These are phyloP conservation scores for Caretta caretta DNA, from an alignment of 2,113 vertebrate genomes.

Conservation along the genomic window DNA sequence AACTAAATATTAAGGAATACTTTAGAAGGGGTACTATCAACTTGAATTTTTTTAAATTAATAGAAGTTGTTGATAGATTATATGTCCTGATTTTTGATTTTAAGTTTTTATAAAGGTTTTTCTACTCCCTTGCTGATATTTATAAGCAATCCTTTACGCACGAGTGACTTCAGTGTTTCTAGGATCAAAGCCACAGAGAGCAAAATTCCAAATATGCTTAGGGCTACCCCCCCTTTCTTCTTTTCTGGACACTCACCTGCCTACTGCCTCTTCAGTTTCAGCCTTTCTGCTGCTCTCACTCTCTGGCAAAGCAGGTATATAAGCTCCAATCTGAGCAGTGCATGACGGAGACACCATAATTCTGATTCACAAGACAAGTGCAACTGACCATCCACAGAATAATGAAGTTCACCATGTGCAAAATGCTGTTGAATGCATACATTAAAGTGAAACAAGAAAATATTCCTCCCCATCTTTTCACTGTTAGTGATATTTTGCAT, in stretches of 20 bases:
- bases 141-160: background rate
- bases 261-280: background rate
- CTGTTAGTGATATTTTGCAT: background rate
- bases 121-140: background rate
- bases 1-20: background rate
- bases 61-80: background rate
- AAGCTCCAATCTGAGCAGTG: background rate
- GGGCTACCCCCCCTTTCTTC: background rate
- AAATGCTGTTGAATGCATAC: background rate
- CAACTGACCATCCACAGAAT: background rate
- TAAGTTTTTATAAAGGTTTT: background rate
- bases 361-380: background rate
- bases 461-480: rapidly evolving
- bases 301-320: background rate
- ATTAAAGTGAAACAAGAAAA: background rate
- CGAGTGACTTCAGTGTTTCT: background rate
- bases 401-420: background rate
- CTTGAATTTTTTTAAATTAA: background rate
- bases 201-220: background rate
- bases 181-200: background rate
- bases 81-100: background rate
- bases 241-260: background rate
- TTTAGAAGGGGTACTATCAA: background rate
- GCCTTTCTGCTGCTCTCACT: background rate
- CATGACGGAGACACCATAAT: background rate